Evolutionary conservation across 2,113 vertebrate genomes (phyloP), one percentile per base, ranked within the genome.

Genomic region (Sisor rabdophorus): DNA sequence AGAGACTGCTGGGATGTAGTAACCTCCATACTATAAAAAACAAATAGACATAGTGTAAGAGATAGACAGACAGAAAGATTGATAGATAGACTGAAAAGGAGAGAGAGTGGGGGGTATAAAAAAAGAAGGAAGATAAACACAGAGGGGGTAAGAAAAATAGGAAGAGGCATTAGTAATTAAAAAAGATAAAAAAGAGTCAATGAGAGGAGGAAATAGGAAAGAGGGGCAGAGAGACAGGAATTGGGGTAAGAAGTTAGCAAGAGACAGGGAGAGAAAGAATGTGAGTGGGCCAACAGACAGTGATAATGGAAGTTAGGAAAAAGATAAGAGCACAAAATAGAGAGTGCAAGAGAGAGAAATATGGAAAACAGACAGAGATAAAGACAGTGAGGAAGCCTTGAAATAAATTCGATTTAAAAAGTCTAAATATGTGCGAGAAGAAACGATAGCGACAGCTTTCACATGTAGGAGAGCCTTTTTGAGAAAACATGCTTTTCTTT

Each of bases 1-100:
- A 73, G 85, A 82, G 80, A 85, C 79, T 73, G 83, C 58, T 84
- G 82, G 82, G 85, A 86, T 65, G 86, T 86, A 87, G 86, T 84
- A 87, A 87, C 80, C 85, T 83, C 87, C 87, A 83, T 86, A 86
- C 85, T 87, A 87, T 65, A 88, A 87, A 63, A 87, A 85, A 88
- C 81, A 87, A 83, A 87, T 82, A 88, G 86, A 85, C 75, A 87
- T 54, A 84, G 71, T 54, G 70, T 86, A 63, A 87, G 84, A 13
- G 28, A 88, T 40, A 79, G 81, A 76, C 15, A 40, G 65, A 72
- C 20, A 11, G 63, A 48, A 4, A 16, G 63, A 65, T 24, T 8
- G n/a, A 65, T 47, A 16, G 61, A 44, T 15, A 17, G 56, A 59
- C 4, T 16, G 12, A 50, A 11, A 50, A 2, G 12, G 47, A 50